Evolutionary conservation across 1,140 invertebrate species (phyloP).

Genomic region (Lethocerus indicus): DNA sequence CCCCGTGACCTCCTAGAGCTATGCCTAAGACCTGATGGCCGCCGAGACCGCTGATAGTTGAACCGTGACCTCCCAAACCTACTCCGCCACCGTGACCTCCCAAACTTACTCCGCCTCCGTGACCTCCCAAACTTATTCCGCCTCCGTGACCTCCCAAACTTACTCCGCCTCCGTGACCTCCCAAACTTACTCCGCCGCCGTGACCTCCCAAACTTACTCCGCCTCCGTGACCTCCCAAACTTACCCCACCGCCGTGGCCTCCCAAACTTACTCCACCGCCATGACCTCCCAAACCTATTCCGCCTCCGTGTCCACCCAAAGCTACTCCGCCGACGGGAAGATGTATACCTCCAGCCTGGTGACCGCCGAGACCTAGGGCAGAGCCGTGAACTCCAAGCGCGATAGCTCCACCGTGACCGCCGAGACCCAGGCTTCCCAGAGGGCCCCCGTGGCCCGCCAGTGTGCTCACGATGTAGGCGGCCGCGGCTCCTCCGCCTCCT

Average conservation of each 20-base stretch:
- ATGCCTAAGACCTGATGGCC: neutral
- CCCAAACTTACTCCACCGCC: no score
- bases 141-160: no score
- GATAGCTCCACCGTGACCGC: neutral
- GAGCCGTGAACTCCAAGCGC: neutral
- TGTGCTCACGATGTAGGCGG: neutral
- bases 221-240: no score
- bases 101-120: no score
- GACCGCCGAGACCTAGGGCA: constrained; percentile 4
- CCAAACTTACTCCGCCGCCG: no score
- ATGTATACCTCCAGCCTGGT: neutral
- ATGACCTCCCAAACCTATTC: no score
- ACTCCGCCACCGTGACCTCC: neutral
- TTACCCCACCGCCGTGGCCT: no score
- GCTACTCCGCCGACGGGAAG: neutral
- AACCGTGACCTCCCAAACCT: no score
- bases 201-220: no score
- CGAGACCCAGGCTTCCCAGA: constrained; percentile 1
- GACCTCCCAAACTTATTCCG: no score
- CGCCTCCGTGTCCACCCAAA: neutral
- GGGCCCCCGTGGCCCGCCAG: neutral
- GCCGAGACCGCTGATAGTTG: neutral
- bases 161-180: no score
- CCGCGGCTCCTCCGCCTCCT: neutral
- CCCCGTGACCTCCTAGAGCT: neutral